phyloP scores from a whole-genome alignment of 1,140 invertebrate species.

The Panagrolaimus sp. region DNA sequence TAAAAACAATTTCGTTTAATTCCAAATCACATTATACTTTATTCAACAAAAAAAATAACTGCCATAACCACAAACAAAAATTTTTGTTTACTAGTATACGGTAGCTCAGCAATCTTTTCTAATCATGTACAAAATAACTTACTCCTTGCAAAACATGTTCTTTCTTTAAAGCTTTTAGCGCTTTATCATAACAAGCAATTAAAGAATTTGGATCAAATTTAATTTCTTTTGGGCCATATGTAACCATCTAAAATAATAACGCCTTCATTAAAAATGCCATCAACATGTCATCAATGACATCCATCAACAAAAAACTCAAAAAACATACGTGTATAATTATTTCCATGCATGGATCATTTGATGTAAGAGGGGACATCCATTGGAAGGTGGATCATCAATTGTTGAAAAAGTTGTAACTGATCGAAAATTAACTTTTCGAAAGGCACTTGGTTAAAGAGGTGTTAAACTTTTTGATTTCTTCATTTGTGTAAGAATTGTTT shows the following conservation, averaged over 20 bases:
- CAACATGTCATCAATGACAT: no score
- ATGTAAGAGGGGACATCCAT: not conserved
- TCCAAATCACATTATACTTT: no score
- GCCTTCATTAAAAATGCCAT: not conserved
- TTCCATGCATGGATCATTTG: constrained; percentile 10
- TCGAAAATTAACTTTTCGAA: not conserved
- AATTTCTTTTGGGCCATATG: constrained; percentile 18
- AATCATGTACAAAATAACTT: no score
- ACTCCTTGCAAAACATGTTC: constrained; percentile 22
- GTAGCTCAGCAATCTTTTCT: no score
- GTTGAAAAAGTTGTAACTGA: constrained; percentile 15
- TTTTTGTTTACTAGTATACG: no score
- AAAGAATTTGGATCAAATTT: constrained; percentile 16
- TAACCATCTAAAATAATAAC: constrained; percentile 14
- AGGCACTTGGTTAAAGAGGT: not conserved
- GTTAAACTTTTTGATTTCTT: not conserved
- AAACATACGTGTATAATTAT: not conserved
- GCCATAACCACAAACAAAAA: no score
- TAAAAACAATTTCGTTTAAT: not conserved
- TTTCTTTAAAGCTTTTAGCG: not conserved
- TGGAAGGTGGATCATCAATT: constrained; percentile 2
- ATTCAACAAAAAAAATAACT: no score
- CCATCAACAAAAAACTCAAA: no score
- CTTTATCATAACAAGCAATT: constrained; percentile 15
- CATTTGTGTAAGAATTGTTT: constrained; percentile 13